phyloP scores from a whole-genome alignment of 2,113 vertebrate species.

The Puntigrus tetrazona region DNA sequence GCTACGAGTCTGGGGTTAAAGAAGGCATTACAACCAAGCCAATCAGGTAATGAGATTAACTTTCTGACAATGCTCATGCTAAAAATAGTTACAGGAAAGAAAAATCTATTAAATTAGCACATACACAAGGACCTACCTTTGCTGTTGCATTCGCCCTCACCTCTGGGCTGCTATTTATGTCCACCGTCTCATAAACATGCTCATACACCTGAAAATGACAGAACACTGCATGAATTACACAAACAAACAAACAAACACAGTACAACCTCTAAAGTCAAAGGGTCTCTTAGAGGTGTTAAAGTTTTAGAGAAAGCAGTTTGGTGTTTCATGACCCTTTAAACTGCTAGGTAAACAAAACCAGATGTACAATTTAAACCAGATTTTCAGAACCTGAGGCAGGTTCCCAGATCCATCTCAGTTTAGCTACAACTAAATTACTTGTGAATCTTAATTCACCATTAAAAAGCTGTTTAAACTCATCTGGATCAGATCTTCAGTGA shows the following conservation, averaged over 20 bases:
- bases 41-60: conserved; percentile 13
- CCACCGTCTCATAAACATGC: conserved; percentile 98
- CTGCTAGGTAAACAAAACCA: neutral
- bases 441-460: conserved; percentile 17
- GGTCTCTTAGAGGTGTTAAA: too few species aligned
- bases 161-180: conserved; percentile 97
- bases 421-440: neutral
- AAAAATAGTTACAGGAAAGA: neutral
- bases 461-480: conserved; percentile 2
- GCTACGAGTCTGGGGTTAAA: neutral
- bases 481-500: conserved; percentile 1
- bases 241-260: conserved; percentile 19
- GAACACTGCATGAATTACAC: neutral
- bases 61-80: neutral
- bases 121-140: conserved; percentile 79
- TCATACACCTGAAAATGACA: conserved; percentile 88
- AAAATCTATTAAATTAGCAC: neutral
- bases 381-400: conserved; percentile 5
- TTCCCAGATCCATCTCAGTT: neutral
- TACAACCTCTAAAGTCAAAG: neutral
- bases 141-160: conserved; percentile 97
- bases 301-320: too few species aligned
- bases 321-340: neutral
- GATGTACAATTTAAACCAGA: conserved; percentile 3
- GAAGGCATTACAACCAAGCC: neutral